phyloP scores from a whole-genome alignment of 1,140 invertebrate genomes.

The Cydia pomonella region DNA sequence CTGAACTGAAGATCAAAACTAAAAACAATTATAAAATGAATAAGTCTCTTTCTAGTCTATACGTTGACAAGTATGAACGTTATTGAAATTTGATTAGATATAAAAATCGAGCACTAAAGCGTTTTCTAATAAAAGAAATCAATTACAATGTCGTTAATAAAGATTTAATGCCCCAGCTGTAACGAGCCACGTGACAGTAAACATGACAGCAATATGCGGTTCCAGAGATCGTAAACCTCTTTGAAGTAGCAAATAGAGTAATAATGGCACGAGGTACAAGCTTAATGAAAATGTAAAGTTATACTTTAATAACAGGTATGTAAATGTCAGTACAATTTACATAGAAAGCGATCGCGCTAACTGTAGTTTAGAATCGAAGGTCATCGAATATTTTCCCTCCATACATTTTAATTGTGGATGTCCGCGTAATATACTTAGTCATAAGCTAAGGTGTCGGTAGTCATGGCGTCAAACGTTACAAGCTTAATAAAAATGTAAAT shows the following conservation, averaged over 20 bases:
- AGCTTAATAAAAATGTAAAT: too few relatives aligned
- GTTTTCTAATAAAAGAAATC: constrained; percentile 9
- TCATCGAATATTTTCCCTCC: too few relatives aligned
- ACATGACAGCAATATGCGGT: constrained; percentile 37
- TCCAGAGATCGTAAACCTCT: constrained; percentile 36
- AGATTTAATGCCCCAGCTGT: background rate
- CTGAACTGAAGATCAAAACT: too few relatives aligned
- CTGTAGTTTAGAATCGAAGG: background rate
- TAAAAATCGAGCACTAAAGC: constrained; percentile 1
- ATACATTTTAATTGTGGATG: too few relatives aligned
- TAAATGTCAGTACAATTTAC: too few relatives aligned
- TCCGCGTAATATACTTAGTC: too few relatives aligned
- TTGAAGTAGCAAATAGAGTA: constrained; percentile 31
- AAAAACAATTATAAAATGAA: too few relatives aligned
- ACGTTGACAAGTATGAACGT: background rate
- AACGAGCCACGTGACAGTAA: constrained; percentile 34
- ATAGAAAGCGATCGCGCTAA: too few relatives aligned
- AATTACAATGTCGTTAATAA: constrained; percentile 8
- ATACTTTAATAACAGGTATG: background rate
- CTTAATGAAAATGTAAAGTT: background rate
- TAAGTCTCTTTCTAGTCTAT: background rate
- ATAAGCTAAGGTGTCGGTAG: too few relatives aligned
- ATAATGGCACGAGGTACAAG: background rate
- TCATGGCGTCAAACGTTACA: too few relatives aligned
- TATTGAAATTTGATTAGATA: background rate